Percentiles rank a stretch among this genome's conserved stretches.
Evolutionary conservation across 2,888 invertebrate species (phyloP).

Genomic region (Pandemis corylana): DNA sequence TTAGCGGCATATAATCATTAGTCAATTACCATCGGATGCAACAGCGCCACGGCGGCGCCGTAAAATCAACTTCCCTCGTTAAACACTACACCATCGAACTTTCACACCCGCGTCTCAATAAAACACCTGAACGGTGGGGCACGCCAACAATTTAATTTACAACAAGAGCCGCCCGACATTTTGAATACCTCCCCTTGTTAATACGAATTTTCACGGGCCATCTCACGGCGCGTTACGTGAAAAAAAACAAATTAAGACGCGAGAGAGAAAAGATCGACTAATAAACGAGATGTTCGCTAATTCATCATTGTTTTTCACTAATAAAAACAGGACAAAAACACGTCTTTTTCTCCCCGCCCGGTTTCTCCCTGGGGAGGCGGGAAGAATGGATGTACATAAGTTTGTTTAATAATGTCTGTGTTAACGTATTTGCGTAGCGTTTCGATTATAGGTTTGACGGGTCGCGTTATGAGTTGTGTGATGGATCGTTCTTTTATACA

Average conservation of each 20-base stretch:
- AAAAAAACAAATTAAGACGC: conserved; percentile 48
- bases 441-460: conserved; percentile 41
- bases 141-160: conserved; percentile 48
- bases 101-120: conserved; percentile 37
- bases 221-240: conserved; percentile 44
- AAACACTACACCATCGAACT: conserved; percentile 40
- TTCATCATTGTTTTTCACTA: conserved; percentile 50
- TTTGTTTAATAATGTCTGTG: conserved; percentile 45
- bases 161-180: conserved; percentile 44
- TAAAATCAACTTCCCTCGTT: conserved; percentile 39
- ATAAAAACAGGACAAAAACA: conserved; percentile 51
- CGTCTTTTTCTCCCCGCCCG: conserved; percentile 43
- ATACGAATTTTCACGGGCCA: conserved; percentile 48
- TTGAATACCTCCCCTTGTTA: conserved; percentile 46
- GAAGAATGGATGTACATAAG: conserved; percentile 44
- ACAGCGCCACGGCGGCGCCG: background rate
- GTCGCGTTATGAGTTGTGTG: conserved; percentile 26
- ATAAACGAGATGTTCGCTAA: conserved; percentile 49
- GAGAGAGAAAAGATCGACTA: conserved; percentile 46
- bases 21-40: background rate
- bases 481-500: conserved; percentile 41
- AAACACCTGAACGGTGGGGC: conserved; percentile 40
- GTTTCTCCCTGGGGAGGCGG: conserved; percentile 33
- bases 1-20: background rate
- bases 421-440: conserved; percentile 32